A percentile compares a stretch with the other conserved stretches of the same genome.
phyloP scores from a whole-genome alignment of 2,888 invertebrate genomes.

The Hypercompe scribonia region DNA sequence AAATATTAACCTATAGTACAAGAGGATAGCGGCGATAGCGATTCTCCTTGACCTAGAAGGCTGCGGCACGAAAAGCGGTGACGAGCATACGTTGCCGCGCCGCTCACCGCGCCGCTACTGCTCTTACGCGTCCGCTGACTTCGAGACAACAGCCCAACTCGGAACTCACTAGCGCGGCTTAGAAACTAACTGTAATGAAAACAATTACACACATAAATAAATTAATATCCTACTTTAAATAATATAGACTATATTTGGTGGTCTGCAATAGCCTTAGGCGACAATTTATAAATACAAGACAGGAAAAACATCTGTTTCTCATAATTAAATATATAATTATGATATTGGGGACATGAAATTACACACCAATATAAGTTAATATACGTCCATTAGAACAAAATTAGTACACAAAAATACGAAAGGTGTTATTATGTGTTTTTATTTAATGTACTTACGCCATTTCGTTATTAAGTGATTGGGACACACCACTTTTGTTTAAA shows the following conservation, averaged over 20 bases:
- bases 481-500: neutral
- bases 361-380: conserved; percentile 19
- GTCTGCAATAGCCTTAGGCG: neutral
- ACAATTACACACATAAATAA: too few species aligned
- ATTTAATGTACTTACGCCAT: neutral
- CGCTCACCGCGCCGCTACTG: too few species aligned
- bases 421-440: conserved; percentile 16
- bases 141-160: too few species aligned
- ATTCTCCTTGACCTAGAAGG: too few species aligned
- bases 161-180: too few species aligned
- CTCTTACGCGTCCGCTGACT: too few species aligned
- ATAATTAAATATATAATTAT: conserved; percentile 4
- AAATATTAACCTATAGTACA: too few species aligned
- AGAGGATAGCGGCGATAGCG: too few species aligned
- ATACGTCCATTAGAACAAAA: conserved; percentile 30
- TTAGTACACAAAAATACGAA: conserved; percentile 13
- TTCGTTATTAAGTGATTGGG: neutral
- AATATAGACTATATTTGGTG: neutral
- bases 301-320: neutral
- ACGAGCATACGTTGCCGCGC: too few species aligned
- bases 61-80: too few species aligned
- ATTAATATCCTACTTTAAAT: neutral
- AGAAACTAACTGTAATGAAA: too few species aligned
- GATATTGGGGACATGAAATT: conserved; percentile 31
- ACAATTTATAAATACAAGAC: conserved; percentile 1